Evolutionary conservation across 2,797 vertebrate species (phyloP).

Genomic region (Florisuga fusca): DNA sequence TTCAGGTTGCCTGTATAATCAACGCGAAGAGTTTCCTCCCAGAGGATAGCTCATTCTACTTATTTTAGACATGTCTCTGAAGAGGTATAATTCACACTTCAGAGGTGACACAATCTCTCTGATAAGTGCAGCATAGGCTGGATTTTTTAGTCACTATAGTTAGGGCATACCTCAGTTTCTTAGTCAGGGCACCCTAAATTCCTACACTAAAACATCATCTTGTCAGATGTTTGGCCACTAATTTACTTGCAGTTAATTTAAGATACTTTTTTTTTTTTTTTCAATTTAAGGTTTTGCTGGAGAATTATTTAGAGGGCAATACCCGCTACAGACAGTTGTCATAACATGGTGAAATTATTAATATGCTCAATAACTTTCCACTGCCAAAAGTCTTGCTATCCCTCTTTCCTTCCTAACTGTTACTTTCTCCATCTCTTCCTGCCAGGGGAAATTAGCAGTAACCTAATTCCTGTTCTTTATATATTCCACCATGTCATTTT

Average conservation of each 20-base stretch:
- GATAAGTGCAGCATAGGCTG: not conserved
- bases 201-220: not conserved
- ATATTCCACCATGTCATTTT: not conserved
- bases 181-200: not conserved
- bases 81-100: not conserved
- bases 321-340: not conserved
- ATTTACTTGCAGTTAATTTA: not conserved
- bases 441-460: constrained; percentile 18
- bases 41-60: not conserved
- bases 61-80: not conserved
- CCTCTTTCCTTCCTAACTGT: not conserved
- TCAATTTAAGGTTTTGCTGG: not conserved
- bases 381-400: not conserved
- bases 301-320: not conserved
- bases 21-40: not conserved
- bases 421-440: not conserved
- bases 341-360: not conserved
- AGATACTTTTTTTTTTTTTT: not conserved
- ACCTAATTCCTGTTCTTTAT: not conserved
- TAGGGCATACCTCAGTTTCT: not conserved
- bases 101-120: not conserved
- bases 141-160: not conserved
- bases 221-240: not conserved
- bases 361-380: not conserved
- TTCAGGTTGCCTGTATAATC: not conserved